Base-by-base conservation (phyloP, 2,888 invertebrate species). In the Rotaria macrura region DNA sequence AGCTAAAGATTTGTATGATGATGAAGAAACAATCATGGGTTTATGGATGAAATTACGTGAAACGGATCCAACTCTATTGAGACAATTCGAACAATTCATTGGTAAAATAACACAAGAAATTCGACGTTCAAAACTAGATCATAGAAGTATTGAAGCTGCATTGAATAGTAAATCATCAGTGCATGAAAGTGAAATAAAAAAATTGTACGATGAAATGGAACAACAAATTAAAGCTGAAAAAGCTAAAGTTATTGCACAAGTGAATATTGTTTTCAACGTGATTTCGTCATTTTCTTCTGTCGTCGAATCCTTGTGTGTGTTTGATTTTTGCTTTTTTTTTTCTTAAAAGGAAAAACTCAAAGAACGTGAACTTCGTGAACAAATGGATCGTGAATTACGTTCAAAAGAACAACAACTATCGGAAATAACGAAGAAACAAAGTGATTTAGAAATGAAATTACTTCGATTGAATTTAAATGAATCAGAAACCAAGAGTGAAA, bases 181-280 rank as follows among this genome's bases (percentile, higher is more conserved):
- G 1, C 91, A 91, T 87, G 91, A 91, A 86, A 89, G 90, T 79
- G 90, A 92, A 88, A 90, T 92, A 34, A 89, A 89, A 87, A 90
- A 89, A 87, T 88, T 92, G 17, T 92, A 92, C 87, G 92, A 92
- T 87, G 92, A 92, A 87, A 92, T 92, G 92, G 92, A 92, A 87
- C 88, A 88, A 20, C 92, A 92, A 87, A 91, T 92, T 38, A 89
- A 89, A 87, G 87, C 88, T 29, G 92, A 92, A 87, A 91, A 91
- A 87, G 90, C 91, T 54, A 88, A 89, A 83, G 89, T 91, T 83
- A 85, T 90, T 12, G 87, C 88, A 72, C 90, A 91, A 90, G 92
- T 92, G 43, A 43, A 25, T 20, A 34, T 12, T 25, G 29, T n/a
- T n/a, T n/a, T n/a, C n/a, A n/a, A n/a, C n/a, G n/a, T n/a, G n/a